A percentile compares a stretch with the other conserved stretches of the same genome.
Evolutionary conservation across 2,888 invertebrate genomes (phyloP).

Genomic region (Perdita meconis): DNA sequence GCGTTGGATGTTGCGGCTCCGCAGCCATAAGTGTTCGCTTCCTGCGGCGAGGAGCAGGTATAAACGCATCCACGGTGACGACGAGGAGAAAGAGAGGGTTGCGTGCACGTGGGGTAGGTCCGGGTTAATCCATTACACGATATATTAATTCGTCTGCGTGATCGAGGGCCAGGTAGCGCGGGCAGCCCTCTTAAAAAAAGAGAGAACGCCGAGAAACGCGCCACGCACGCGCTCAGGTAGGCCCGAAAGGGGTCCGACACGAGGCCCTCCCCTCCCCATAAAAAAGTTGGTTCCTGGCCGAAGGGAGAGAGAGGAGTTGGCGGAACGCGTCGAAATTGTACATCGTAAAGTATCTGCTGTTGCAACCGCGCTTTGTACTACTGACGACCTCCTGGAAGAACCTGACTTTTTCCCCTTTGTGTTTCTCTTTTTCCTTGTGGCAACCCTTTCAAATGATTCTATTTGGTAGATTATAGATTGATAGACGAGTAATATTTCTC

Average conservation of each 20-base stretch:
- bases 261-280: slow-evolving; percentile 62
- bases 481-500: too few relatives aligned
- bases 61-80: slow-evolving; percentile 46
- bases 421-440: too few relatives aligned
- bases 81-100: slow-evolving; percentile 67
- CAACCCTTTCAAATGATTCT: too few relatives aligned
- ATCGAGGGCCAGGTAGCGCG: slow-evolving; percentile 71
- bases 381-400: not conserved
- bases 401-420: too few relatives aligned
- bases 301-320: slow-evolving; percentile 16
- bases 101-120: slow-evolving; percentile 66
- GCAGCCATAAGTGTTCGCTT: slow-evolving; percentile 61
- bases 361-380: slow-evolving; percentile 31
- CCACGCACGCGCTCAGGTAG: slow-evolving; percentile 81
- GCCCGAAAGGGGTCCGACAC: slow-evolving; percentile 73
- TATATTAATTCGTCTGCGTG: slow-evolving; percentile 77
- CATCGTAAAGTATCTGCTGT: slow-evolving; percentile 64
- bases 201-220: slow-evolving; percentile 68
- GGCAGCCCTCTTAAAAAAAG: slow-evolving; percentile 29
- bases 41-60: slow-evolving; percentile 66
- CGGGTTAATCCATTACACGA: slow-evolving; percentile 77
- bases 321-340: slow-evolving; percentile 56
- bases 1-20: too few relatives aligned
- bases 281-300: slow-evolving; percentile 52
- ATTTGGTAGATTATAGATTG: too few relatives aligned